Conservation (phyloP, 2,797 vertebrate genomes). For the Cossypha niveicapilla region DNA sequence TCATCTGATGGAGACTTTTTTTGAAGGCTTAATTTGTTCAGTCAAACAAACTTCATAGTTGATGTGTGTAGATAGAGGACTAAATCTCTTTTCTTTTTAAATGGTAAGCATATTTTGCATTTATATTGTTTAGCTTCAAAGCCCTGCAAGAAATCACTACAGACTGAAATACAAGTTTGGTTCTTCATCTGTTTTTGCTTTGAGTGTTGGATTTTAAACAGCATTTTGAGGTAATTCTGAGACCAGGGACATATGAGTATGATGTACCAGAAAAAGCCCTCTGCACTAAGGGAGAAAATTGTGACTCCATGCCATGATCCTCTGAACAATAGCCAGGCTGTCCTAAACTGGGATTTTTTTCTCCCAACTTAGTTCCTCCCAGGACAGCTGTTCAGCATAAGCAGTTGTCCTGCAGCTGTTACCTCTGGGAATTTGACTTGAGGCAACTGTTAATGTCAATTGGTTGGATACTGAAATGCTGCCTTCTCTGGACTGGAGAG, state of each 20-base stretch:
- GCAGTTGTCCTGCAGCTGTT: not conserved
- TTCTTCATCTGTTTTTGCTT: not conserved
- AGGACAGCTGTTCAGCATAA: not conserved
- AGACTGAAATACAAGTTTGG: not conserved
- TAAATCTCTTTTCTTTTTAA: not conserved
- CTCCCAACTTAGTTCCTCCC: not conserved
- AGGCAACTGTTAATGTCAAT: not conserved
- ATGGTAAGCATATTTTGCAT: not conserved
- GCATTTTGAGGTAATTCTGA: too few relatives aligned
- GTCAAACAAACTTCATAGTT: not conserved
- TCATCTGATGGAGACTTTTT: not conserved
- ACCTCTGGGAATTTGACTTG: not conserved
- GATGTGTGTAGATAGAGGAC: not conserved
- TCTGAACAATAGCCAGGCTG: not conserved
- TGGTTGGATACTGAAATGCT: not conserved
- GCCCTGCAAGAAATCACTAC: not conserved
- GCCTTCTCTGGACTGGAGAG: not conserved
- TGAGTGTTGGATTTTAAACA: not conserved
- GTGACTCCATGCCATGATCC: not conserved
- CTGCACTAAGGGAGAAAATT: not conserved
- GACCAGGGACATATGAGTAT: not conserved
- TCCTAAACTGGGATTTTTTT: not conserved
- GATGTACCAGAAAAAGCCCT: not conserved
- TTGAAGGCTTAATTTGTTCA: not conserved
- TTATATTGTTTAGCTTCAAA: not conserved